Evolutionary conservation across 92 coral and sea anemone genomes (phyloP).

Genomic region (Actinernus sp.): DNA sequence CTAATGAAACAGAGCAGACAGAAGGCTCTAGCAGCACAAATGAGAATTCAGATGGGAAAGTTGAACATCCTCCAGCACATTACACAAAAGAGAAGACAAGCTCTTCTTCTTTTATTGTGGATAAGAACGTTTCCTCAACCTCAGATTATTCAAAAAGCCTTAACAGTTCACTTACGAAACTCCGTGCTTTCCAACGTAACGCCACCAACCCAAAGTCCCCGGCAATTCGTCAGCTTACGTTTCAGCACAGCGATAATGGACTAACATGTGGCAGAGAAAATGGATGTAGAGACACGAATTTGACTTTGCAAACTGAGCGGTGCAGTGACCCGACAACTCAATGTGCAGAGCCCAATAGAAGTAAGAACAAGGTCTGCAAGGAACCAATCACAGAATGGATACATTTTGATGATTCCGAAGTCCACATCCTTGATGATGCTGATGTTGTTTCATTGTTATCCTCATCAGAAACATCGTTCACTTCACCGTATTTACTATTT

Average conservation of each 20-base stretch:
- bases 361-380: neutral
- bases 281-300: neutral
- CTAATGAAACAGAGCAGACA: neutral
- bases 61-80: neutral
- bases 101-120: no score
- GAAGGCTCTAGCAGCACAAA: neutral
- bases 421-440: conserved; percentile 60
- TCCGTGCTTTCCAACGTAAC: neutral
- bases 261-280: neutral
- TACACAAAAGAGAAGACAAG: no score
- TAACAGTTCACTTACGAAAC: conserved; percentile 7
- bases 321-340: neutral
- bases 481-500: conserved; percentile 93
- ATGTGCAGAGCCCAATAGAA: neutral
- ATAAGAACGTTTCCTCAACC: no score
- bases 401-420: conserved; percentile 96
- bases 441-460: conserved; percentile 81
- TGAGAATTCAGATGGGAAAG: neutral
- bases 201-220: conserved; percentile 19
- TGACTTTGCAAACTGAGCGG: neutral
- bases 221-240: conserved; percentile 69
- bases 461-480: conserved; percentile 89
- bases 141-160: conserved; percentile 3
- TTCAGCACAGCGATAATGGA: conserved; percentile 35
- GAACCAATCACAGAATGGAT: conserved; percentile 58